Percentiles rank a stretch among this genome's conserved stretches.
These are phyloP conservation scores for Mus spicilegus DNA, from an alignment of 2,113 vertebrate species.

Conservation along the genomic window DNA sequence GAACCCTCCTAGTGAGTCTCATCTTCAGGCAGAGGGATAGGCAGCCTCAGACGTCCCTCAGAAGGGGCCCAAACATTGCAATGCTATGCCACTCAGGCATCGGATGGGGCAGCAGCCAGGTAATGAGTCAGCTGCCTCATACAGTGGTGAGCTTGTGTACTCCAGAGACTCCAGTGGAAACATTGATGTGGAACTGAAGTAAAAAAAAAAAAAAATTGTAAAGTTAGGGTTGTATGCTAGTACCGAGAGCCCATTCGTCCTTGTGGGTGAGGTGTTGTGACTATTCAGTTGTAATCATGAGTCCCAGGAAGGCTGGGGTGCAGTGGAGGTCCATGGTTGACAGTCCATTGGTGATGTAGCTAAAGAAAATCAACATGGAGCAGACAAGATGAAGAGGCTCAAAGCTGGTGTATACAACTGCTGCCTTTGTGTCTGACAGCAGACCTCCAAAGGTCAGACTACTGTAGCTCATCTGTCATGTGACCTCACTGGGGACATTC, in stretches of 20 bases:
- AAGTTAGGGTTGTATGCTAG: neutral
- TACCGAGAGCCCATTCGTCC: neutral
- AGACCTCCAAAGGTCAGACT: neutral
- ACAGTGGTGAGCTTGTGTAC: fast-evolving
- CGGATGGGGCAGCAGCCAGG: fast-evolving
- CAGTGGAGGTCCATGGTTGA: neutral
- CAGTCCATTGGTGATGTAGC: fast-evolving
- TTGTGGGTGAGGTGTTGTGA: neutral
- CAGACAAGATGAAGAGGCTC: neutral
- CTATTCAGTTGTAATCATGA: neutral
- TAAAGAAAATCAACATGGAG: neutral
- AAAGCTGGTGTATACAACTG: fast-evolving
- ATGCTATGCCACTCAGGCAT: neutral
- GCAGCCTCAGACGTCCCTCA: neutral
- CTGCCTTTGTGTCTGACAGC: neutral
- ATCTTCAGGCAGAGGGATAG: no score
- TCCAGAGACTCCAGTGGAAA: neutral
- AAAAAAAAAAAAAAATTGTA: neutral
- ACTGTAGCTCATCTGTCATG: neutral
- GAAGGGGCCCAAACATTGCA: neutral
- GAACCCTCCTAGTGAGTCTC: neutral
- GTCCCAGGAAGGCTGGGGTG: neutral
- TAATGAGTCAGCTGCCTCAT: neutral
- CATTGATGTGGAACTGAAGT: neutral
- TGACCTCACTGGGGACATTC: neutral